Evolutionary conservation across 2,113 vertebrate species (phyloP).

Genomic region (Miniopterus natalensis): DNA sequence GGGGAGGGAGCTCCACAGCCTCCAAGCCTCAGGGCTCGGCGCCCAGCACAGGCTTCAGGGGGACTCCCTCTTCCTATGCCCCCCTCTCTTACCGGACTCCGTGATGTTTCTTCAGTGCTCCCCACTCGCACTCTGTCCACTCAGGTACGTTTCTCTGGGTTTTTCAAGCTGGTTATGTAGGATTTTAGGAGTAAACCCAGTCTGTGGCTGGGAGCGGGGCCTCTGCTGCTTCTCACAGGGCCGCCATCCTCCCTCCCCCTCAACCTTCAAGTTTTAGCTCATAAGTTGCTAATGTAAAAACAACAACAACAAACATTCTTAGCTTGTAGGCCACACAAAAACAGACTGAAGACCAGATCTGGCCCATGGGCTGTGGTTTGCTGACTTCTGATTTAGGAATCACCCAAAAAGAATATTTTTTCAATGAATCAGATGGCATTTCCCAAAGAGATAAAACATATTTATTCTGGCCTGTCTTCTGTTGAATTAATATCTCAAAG

Average conservation of each 20-base stretch:
- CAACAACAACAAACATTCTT: background rate
- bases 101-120: too few relatives aligned
- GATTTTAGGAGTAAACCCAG: too few relatives aligned
- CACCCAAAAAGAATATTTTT: background rate
- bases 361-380: background rate
- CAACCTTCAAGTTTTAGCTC: background rate
- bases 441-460: constrained; percentile 3
- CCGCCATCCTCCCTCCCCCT: background rate
- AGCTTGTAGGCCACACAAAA: background rate
- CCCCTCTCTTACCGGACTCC: too few relatives aligned
- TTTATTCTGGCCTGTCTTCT: constrained; percentile 4
- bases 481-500: constrained; percentile 29
- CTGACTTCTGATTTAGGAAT: background rate
- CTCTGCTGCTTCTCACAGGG: too few relatives aligned
- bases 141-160: too few relatives aligned
- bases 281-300: background rate
- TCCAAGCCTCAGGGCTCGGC: too few relatives aligned
- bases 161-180: too few relatives aligned
- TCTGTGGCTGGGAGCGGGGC: too few relatives aligned
- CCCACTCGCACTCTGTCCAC: too few relatives aligned
- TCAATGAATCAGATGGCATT: constrained; percentile 14
- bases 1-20: too few relatives aligned
- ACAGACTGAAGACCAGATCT: background rate
- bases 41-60: too few relatives aligned
- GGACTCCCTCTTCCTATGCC: too few relatives aligned